Conservation (phyloP, 2,888 invertebrate genomes). For the Adineta ricciae region DNA sequence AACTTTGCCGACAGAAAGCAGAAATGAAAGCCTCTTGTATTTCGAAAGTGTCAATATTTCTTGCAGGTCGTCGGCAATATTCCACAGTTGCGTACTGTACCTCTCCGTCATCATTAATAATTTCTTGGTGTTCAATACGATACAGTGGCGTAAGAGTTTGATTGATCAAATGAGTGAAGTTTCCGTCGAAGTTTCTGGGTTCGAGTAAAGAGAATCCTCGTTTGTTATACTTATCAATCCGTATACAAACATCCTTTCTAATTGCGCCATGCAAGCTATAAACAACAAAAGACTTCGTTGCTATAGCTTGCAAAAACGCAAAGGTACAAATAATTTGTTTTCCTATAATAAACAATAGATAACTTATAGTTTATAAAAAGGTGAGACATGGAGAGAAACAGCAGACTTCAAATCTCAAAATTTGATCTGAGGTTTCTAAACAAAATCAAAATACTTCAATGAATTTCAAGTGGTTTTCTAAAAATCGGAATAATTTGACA, state of each 20-base stretch:
- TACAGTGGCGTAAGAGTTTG: background rate
- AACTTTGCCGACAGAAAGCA: background rate
- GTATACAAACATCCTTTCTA: background rate
- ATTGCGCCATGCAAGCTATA: background rate
- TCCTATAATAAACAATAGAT: background rate
- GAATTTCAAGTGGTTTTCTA: background rate
- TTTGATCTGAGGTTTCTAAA: background rate
- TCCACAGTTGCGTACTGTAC: background rate
- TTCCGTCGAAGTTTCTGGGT: background rate
- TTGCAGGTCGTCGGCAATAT: background rate
- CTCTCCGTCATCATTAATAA: background rate
- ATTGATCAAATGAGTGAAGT: background rate
- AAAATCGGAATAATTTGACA: background rate
- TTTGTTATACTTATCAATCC: background rate
- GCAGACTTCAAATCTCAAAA: background rate
- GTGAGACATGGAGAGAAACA: background rate
- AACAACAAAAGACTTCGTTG: background rate
- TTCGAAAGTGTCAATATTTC: background rate
- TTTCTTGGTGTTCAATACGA: background rate
- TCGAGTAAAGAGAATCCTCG: background rate
- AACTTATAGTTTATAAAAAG: background rate
- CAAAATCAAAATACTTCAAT: background rate
- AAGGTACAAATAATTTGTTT: background rate
- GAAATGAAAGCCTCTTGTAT: background rate
- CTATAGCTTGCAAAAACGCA: background rate